Evolutionary conservation across 1,140 invertebrate genomes (phyloP).

Genomic region (Trigoniulus corallinus): DNA sequence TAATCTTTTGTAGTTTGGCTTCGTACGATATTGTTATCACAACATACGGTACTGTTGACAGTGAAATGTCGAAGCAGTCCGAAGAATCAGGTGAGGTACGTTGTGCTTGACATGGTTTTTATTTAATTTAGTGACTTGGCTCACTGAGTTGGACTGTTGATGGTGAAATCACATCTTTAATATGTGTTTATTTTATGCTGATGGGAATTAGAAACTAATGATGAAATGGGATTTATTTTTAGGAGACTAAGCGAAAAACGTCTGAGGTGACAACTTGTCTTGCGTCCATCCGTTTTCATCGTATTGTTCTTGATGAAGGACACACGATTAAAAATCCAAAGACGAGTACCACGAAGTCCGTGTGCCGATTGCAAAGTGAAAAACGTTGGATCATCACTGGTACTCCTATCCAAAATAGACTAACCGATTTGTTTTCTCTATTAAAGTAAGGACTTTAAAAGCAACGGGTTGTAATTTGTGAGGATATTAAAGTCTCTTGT

Average conservation of each 20-base stretch:
- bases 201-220: not conserved
- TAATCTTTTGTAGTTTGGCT: slow-evolving; percentile 27
- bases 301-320: slow-evolving; percentile 84
- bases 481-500: not conserved
- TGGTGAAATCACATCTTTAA: not conserved
- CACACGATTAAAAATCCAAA: slow-evolving; percentile 80
- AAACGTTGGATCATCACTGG: slow-evolving; percentile 77
- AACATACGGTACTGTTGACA: slow-evolving; percentile 31
- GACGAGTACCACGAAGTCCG: slow-evolving; percentile 48
- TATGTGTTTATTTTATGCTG: not conserved
- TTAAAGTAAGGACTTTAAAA: slow-evolving; percentile 31
- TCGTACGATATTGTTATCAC: slow-evolving; percentile 34
- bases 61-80: slow-evolving; percentile 24
- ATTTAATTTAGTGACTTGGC: not conserved
- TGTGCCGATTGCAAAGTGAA: slow-evolving; percentile 39
- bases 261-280: slow-evolving; percentile 51
- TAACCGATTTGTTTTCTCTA: slow-evolving; percentile 71
- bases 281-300: no score
- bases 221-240: not conserved
- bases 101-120: not conserved
- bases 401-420: slow-evolving; percentile 88
- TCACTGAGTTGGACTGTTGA: not conserved
- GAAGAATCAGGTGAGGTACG: slow-evolving; percentile 9
- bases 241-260: not conserved
- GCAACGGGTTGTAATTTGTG: not conserved